Base-by-base conservation (phyloP, 2,888 invertebrate species). In the Apoderus coryli region DNA sequence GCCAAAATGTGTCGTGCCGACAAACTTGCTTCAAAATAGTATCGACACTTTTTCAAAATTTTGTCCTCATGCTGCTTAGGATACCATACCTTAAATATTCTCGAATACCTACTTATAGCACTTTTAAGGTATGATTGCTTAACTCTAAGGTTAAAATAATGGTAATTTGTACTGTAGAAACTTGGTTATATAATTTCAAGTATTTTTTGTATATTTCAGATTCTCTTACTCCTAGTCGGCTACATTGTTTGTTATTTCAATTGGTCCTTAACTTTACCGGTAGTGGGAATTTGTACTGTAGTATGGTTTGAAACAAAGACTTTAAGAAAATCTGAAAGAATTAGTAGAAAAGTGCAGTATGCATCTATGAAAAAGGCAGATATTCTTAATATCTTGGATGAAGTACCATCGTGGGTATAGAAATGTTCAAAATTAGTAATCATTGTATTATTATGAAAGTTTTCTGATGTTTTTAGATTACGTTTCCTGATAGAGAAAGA, bases 341-440 rank as follows among this genome's bases (percentile, higher is more conserved):
- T 52, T 16, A 36, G 38, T 22, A 39, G 35, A 15, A 50, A 46
- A 40, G 38, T 45, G 2, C 36, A 31, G 25, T 45, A 46, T 4
- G 41, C 43, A 37, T 43, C 44, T 2, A 39, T 43, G 38, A 44
- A 38, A 4, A 47, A 48, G 37, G 38, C 41, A 22, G 47, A 51
- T 22, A 30, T 52, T n/a, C 25, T 43, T 13, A 38, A 44, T 27
- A 41, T 44, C 32, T 40, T 51, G n/a, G 44, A 49, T 9, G 48
- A 51, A 16, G 35, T 51, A 25, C 51, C 52, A 6, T 41, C 50
- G 11, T 52, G 52, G 52, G 50, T 51, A 42, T 41, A 31, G 5
- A 3, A 22, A 10, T 16, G 19, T 16, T n/a, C n/a, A n/a, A n/a
- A n/a, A n/a, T n/a, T n/a, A n/a, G n/a, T n/a, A n/a, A n/a, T n/a